Evolutionary conservation across 2,797 vertebrate species (phyloP), one percentile per base, ranked within the genome.

Genomic region (Periparus ater): DNA sequence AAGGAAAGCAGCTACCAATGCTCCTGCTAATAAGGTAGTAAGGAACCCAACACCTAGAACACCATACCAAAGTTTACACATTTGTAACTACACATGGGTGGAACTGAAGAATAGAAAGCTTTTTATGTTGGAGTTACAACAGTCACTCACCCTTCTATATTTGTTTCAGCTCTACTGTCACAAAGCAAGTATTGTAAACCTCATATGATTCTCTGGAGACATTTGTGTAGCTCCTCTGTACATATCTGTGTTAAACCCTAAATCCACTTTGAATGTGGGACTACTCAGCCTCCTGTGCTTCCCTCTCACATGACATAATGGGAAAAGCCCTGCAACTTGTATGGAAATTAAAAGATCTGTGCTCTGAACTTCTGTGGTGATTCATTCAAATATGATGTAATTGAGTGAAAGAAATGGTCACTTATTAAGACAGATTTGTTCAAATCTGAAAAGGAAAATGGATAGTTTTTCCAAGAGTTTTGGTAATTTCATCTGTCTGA

Each of bases 161-260:
- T 89, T 65, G 7, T 76, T 91, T 72, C 83, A 84, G 68, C 85
- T 96, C 85, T 93, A 74, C 72, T 85, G 48, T 62, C 84, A 96
- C 67, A 91, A 79, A 84, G 62, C 68, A 75, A 79, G 44, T 83
- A 87, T 42, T 66, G 62, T 93, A 91, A 95, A 58, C 50, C 50
- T 60, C 25, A 38, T 25, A 10, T 60, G 23, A 53, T 45, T 34
- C 12, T 42, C 40, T 44, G 34, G 42, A 80, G 68, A 88, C 10
- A 3, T 70, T 91, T 79, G 36, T 82, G 44, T 44, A 5, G 21
- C 58, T 84, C 38, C 25, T 68, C 30, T 73, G 34, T 48, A 40
- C 47, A 7, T 34, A 9, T 48, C n/a, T 62, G 19, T 17, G 11
- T 78, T 75, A 85, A 90, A 66, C 11, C 21, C 30, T 13, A 60